Base-by-base conservation (phyloP, 2,113 vertebrate genomes). In the Triplophysa rosa region DNA sequence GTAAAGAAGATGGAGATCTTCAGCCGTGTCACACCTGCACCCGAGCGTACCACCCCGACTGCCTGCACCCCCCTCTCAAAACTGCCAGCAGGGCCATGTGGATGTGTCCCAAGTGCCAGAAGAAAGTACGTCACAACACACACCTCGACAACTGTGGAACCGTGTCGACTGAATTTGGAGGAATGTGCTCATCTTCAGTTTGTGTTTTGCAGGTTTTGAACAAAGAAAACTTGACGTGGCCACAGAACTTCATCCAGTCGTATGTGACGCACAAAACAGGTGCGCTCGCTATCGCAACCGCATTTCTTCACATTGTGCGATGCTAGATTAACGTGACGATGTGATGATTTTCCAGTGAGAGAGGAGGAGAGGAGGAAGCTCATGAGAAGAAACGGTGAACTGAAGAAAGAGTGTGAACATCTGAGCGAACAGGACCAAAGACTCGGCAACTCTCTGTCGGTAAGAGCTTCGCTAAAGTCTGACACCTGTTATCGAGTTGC, bases 81-180 rank as follows among this genome's bases (percentile, higher is more conserved):
- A 92, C 94, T 1, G 89, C 89, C 0, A 95, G 95, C 83, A 93
- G 95, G 83, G 96, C 96, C 6, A 61, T 93, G 76, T 98, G 97
- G 97, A 90, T 95, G 91, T 99, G 98, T 90, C 96, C 97, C 87
- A 97, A 94, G 93, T 98, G 98, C 92, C 97, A 99, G 90, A 96
- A 97, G 90, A 98, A 99, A 95, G 98, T 98, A 82, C 6, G 66
- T 33, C 40, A 4, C 7, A 23, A 45, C 19, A 14, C n/a, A 37
- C 26, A 63, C 37, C 16, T 8, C 26, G 42, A 65, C 3, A n/a
- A 7, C 16, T 16, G 49, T n/a, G 1, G 3, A 49, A 17, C 14
- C 17, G 12, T 52, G 14, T 14, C 14, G 11, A 11, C 0, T 45
- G 42, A 64, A 19, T 7, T 45, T 16, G 4, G 23, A 33, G n/a